A percentile compares a stretch with the other conserved stretches of the same genome.
Evolutionary conservation across 2,113 vertebrate species (phyloP).

Genomic region (Prolemur simus): DNA sequence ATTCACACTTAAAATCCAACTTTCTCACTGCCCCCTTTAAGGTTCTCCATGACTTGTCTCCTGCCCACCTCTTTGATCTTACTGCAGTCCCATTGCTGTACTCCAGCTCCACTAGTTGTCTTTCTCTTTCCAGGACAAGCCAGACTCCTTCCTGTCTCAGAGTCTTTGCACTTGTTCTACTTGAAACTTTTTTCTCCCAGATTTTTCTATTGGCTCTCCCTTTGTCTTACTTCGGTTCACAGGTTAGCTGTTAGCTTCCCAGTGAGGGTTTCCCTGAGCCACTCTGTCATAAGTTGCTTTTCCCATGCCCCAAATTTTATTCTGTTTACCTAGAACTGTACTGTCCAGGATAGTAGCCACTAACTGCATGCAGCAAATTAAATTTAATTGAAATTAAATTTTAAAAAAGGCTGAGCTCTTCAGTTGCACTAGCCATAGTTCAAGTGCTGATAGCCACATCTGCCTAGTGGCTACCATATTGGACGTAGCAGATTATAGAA

Average conservation of each 20-base stretch:
- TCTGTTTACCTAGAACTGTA: not conserved
- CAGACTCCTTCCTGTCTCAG: not conserved
- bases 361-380: no score
- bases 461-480: not conserved
- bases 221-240: not conserved
- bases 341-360: no score
- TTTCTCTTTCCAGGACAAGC: not conserved
- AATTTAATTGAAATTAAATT: no score
- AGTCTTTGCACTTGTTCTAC: no score
- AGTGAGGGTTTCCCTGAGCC: not conserved
- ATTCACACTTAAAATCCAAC: not conserved
- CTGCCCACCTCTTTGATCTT: not conserved
- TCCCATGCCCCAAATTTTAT: not conserved
- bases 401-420: no score
- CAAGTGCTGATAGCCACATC: not conserved
- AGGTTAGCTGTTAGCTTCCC: not conserved
- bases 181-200: no score
- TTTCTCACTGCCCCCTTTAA: not conserved
- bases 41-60: not conserved
- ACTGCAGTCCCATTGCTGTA: not conserved
- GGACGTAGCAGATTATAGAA: not conserved
- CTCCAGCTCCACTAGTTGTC: not conserved
- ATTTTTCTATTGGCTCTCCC: not conserved
- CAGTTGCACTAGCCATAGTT: no score
- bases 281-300: not conserved